phyloP scores from a whole-genome alignment of 2,888 invertebrate species.

The Lasioglossum marginatum region DNA sequence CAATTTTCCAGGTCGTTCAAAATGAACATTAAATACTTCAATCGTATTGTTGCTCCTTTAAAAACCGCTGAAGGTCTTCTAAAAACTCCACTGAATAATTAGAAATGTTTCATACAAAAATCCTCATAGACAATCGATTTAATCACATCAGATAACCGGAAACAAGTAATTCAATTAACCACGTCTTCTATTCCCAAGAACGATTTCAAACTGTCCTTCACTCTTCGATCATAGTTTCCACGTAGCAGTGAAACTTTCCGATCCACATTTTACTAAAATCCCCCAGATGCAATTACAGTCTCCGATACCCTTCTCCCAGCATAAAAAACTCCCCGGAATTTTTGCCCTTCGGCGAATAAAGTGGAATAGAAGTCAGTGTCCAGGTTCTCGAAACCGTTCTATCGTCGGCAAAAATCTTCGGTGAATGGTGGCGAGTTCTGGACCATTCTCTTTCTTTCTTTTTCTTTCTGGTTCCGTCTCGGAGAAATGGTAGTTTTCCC shows the following conservation, averaged over 20 bases:
- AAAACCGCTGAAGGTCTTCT: too few species aligned
- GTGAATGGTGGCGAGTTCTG: slow-evolving; percentile 26
- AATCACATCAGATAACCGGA: too few species aligned
- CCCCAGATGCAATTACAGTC: not conserved
- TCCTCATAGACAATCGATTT: too few species aligned
- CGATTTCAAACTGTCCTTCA: not conserved
- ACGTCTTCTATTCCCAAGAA: not conserved
- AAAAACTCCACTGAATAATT: too few species aligned
- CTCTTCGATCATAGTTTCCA: not conserved
- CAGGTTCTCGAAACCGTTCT: not conserved
- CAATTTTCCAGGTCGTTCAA: too few species aligned
- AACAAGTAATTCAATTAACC: too few species aligned
- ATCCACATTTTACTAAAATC: not conserved
- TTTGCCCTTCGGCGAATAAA: not conserved
- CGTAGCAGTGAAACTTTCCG: not conserved
- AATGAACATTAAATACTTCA: too few species aligned
- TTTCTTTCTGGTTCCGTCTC: not conserved
- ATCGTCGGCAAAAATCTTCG: not conserved
- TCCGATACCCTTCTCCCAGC: not conserved
- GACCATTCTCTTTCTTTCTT: not conserved
- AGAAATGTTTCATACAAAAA: too few species aligned
- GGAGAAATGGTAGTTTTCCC: slow-evolving; percentile 53
- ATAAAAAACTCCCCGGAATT: not conserved
- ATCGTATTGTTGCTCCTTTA: too few species aligned
- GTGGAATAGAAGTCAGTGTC: not conserved